These are phyloP conservation scores for Sericinus montela DNA, from an alignment of 2,888 invertebrate species.

Conservation along the genomic window DNA sequence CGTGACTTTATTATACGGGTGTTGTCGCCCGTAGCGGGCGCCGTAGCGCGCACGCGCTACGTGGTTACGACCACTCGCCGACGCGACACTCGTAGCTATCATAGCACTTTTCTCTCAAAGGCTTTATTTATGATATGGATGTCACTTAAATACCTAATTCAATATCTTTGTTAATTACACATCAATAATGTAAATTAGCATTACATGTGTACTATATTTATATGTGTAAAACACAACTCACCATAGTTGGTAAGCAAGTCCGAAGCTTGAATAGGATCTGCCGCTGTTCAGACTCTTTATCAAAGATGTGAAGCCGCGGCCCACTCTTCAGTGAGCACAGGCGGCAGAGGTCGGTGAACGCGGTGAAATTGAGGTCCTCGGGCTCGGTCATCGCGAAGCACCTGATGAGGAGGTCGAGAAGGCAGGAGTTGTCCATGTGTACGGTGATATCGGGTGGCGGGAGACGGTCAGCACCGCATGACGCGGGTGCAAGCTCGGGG, in stretches of 20 bases:
- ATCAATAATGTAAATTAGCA: not conserved
- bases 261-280: conserved; percentile 85
- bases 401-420: conserved; percentile 79
- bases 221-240: conserved; percentile 54
- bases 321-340: conserved; percentile 85
- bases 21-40: conserved; percentile 60
- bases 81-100: conserved; percentile 26
- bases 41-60: conserved; percentile 72
- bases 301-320: conserved; percentile 84
- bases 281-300: conserved; percentile 85
- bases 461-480: conserved; percentile 69
- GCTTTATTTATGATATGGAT: conserved; percentile 11
- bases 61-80: conserved; percentile 34
- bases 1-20: conserved; percentile 32
- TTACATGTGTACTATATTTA: not conserved
- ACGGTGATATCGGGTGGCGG: conserved; percentile 71
- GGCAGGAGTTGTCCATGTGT: conserved; percentile 80
- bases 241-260: conserved; percentile 83
- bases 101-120: conserved; percentile 18
- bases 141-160: conserved; percentile 10
- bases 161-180: not conserved
- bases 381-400: conserved; percentile 82
- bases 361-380: conserved; percentile 83
- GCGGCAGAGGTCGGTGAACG: conserved; percentile 84
- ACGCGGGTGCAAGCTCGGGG: conserved; percentile 64